phyloP scores from a whole-genome alignment of 2,797 vertebrate genomes.

The Salmo trutta region DNA sequence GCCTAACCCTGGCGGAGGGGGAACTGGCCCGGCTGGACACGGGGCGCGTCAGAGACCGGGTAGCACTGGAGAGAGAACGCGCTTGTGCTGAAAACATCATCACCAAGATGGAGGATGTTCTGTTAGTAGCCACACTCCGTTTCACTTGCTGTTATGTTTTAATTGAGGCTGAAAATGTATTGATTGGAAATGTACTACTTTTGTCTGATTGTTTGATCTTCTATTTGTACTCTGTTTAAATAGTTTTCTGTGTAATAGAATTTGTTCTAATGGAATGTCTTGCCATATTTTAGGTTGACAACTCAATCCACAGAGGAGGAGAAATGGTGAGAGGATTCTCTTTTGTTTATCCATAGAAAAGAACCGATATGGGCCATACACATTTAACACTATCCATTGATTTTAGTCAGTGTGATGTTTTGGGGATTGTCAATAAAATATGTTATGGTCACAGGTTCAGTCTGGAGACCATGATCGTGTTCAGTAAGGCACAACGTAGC shows the following conservation, averaged over 20 bases:
- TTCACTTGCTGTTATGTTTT: no score
- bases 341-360: neutral
- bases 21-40: conserved; percentile 87
- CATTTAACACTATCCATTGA: no score
- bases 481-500: neutral
- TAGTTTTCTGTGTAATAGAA: neutral
- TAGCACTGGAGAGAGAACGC: conserved; percentile 85
- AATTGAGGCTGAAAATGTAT: no score
- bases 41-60: conserved; percentile 83
- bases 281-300: conserved; percentile 74
- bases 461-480: neutral
- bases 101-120: conserved; percentile 90
- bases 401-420: no score
- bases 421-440: no score
- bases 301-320: conserved; percentile 91
- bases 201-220: no score
- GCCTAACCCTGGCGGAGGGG: conserved; percentile 89
- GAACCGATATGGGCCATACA: no score
- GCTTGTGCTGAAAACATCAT: conserved; percentile 91
- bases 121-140: conserved; percentile 80
- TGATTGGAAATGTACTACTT: no score
- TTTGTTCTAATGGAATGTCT: neutral
- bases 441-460: no score
- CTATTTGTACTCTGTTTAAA: no score
- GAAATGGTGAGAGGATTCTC: conserved; percentile 79